Evolutionary conservation across 2,113 vertebrate species (phyloP), one percentile per base, ranked within the genome.

Genomic region (Amblyopsis rosae): DNA sequence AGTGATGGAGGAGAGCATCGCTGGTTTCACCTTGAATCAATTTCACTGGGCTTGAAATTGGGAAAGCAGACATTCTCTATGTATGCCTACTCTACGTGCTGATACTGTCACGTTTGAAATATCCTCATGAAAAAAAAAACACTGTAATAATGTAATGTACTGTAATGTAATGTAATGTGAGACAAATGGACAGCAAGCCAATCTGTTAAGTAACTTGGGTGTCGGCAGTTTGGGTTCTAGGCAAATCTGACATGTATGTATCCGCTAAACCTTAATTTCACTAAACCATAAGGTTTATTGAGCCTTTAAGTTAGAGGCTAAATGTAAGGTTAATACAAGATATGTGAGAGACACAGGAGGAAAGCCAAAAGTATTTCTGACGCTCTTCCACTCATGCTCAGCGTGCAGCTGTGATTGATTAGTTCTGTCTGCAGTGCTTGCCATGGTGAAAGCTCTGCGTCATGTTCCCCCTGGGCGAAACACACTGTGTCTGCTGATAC

Each of bases 321-420:
- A 70, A 69, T 67, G 78, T 0, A 75, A 62, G 62, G 72, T 35
- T 12, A 82, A 77, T 70, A 74, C 49, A 70, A 72, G 61, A 72
- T 48, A 66, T 1, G 0, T 48, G 19, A 65, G 69, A 77, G 69
- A 73, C 70, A 73, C 71, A 69, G 51, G 32, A 57, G 59, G 48
- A 67, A 74, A 72, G 60, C 57, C 74, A 72, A 76, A 67, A 68
- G 59, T 78, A 62, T 65, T 66, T 76, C 72, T 48, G 47, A 63
- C 80, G 55, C 71, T 73, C 55, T 62, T 80, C 75, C 64, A 47
- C 46, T 65, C 47, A 68, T 73, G 80, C 65, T 70, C 68, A 75
- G 62, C 59, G 62, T 58, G 47, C 26, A 50, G 66, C 45, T 1
- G 26, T 78, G 79, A 85, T 81, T 79, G 82, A 87, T 88, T 82